phyloP scores from a whole-genome alignment of 2,113 vertebrate species.

The Ammospiza caudacuta region DNA sequence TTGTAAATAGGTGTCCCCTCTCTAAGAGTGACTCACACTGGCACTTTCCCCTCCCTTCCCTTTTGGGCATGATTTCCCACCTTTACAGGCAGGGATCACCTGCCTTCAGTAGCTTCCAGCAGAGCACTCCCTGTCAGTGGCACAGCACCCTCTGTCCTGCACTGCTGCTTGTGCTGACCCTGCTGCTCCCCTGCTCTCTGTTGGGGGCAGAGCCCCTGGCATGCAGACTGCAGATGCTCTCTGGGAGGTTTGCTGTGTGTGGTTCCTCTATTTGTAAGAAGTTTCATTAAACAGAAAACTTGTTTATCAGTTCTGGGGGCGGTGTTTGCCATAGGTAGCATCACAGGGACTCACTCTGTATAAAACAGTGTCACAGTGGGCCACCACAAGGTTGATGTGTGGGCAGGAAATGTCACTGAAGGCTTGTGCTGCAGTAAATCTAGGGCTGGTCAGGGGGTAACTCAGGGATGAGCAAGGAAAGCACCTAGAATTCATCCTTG shows the following conservation, averaged over 20 bases:
- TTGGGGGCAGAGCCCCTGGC: neutral
- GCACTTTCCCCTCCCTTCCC: neutral
- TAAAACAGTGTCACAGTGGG: neutral
- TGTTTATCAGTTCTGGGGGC: neutral
- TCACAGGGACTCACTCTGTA: neutral
- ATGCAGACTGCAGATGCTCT: neutral
- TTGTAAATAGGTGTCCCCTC: neutral
- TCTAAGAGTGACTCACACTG: neutral
- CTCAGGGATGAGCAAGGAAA: neutral
- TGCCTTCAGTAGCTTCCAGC: neutral
- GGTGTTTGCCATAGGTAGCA: conserved; percentile 18
- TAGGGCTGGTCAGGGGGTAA: neutral
- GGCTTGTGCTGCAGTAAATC: neutral
- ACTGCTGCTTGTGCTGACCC: neutral
- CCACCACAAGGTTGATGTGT: neutral
- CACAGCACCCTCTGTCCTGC: neutral
- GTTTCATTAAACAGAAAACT: neutral
- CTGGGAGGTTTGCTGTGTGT: conserved; percentile 33
- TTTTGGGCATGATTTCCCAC: neutral
- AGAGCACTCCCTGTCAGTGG: neutral
- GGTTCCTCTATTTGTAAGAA: conserved; percentile 17
- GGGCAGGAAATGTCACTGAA: neutral
- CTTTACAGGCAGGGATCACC: neutral
- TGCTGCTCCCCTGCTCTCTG: neutral
- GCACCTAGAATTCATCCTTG: neutral